Percentiles rank a stretch among this genome's conserved stretches.
Evolutionary conservation across 1,140 invertebrate genomes (phyloP).

Genomic region (Trachymyrmex septentrionalis): DNA sequence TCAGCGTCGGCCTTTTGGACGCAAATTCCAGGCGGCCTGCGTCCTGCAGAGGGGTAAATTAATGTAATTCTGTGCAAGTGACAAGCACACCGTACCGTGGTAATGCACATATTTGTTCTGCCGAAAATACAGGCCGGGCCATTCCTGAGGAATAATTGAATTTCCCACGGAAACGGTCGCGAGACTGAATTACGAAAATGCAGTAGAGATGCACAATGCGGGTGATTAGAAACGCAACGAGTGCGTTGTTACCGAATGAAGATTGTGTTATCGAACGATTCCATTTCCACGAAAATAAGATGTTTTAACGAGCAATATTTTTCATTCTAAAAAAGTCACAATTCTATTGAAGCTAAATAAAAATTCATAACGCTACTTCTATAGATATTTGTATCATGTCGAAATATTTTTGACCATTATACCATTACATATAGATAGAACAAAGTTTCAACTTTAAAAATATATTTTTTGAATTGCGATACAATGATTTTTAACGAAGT

Average conservation of each 20-base stretch:
- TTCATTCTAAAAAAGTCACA: background rate
- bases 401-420: too few relatives aligned
- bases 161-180: constrained; percentile 48
- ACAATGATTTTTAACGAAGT: too few relatives aligned
- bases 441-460: too few relatives aligned
- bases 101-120: constrained; percentile 49
- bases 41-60: constrained; percentile 42
- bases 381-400: too few relatives aligned
- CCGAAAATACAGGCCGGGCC: constrained; percentile 45
- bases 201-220: constrained; percentile 1
- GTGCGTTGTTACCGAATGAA: constrained; percentile 22
- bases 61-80: constrained; percentile 64
- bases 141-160: constrained; percentile 64
- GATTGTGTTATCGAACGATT: constrained; percentile 19
- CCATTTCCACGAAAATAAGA: constrained; percentile 48
- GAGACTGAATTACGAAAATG: constrained; percentile 46
- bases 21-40: constrained; percentile 52
- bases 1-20: constrained; percentile 25
- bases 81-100: constrained; percentile 37
- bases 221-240: constrained; percentile 2
- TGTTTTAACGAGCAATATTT: constrained; percentile 10
- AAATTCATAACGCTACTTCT: too few relatives aligned
- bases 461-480: too few relatives aligned
- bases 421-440: too few relatives aligned
- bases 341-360: background rate